Base-by-base conservation (phyloP, 2,888 invertebrate species). In the Eumerus sabulonum region DNA sequence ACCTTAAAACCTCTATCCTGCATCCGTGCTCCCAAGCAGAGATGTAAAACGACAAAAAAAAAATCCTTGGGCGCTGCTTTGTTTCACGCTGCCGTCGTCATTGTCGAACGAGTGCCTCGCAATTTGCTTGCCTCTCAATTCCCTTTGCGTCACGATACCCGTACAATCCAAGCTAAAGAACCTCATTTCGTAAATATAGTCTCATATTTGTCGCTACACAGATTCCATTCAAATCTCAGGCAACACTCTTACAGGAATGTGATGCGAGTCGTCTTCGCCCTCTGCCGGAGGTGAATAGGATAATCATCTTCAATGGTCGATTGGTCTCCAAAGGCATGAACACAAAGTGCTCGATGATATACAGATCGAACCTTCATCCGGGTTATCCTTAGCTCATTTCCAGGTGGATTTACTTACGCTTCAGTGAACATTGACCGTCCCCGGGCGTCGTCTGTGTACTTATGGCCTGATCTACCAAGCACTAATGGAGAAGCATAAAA, bases 151-250 rank as follows among this genome's bases (percentile, higher is more conserved):
- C 74, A 16, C 48, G n/a, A n/a, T n/a, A n/a, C 44, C 40, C 48
- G 14, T 40, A 48, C 18, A 68, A 48, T 54, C 71, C 35, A 13
- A 17, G 42, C 42, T 7, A 45, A 53, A 64, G 67, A 50, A 63
- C 73, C 73, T 73, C 74, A 79, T 79, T 79, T 74, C 73, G 60
- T 74, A 70, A 79, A 79, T 70, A 74, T 56, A 59, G 62, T 67
- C 63, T 79, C 68, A 79, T 48, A 74, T 73, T 79, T 60, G 74
- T n/a, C n/a, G 74, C 64, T 62, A 64, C 66, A 60, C 16, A 54
- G 27, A 45, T 64, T 27, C n/a, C 40, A 53, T 70, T 59, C 47
- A 76, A 70, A 45, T 54, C n/a, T 17, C 47, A 40, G n/a, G 11
- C 42, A 14, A 17, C 40, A 42, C 36, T 36, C 35, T 35, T 42